A percentile compares a stretch with the other conserved stretches of the same genome.
These are phyloP conservation scores for Itoplectis maculator DNA, from an alignment of 2,888 invertebrate species.

Conservation along the genomic window DNA sequence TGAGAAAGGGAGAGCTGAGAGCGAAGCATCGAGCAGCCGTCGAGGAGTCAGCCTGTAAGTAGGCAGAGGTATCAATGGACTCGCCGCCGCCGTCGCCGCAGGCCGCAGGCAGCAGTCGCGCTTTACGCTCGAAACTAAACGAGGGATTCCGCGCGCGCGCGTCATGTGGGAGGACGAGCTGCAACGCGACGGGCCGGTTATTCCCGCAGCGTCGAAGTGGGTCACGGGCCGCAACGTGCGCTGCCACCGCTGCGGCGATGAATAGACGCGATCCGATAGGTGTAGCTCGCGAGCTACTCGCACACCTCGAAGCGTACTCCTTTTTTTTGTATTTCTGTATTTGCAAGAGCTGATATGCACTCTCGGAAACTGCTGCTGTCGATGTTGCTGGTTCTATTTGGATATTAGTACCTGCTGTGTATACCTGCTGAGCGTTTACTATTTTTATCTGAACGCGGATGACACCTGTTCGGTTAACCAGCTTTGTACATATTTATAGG, in stretches of 20 bases:
- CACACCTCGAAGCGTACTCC: no score
- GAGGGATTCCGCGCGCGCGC: conserved; percentile 64
- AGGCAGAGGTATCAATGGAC: conserved; percentile 28
- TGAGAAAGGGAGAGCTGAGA: no score
- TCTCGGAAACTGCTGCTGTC: no score
- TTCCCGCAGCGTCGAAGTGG: conserved; percentile 75
- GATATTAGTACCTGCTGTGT: no score
- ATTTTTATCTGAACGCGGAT: no score
- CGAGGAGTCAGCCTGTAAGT: neutral
- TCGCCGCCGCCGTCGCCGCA: neutral
- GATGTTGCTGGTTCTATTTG: no score
- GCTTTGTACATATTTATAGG: no score
- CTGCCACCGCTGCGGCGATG: no score
- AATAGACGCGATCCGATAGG: conserved; percentile 74
- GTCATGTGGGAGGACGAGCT: conserved; percentile 68
- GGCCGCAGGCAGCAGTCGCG: conserved; percentile 1
- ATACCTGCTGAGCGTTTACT: no score
- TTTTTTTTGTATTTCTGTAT: no score
- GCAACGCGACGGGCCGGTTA: conserved; percentile 68
- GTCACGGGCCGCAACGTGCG: conserved; percentile 71
- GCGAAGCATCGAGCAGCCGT: neutral
- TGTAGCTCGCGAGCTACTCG: conserved; percentile 29
- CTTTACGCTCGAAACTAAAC: conserved; percentile 49
- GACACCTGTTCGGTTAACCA: no score
- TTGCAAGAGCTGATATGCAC: no score